Percentiles rank a stretch among this genome's conserved stretches.
Conservation (phyloP, 2,888 invertebrate genomes). For the Horisme vitalbata region DNA sequence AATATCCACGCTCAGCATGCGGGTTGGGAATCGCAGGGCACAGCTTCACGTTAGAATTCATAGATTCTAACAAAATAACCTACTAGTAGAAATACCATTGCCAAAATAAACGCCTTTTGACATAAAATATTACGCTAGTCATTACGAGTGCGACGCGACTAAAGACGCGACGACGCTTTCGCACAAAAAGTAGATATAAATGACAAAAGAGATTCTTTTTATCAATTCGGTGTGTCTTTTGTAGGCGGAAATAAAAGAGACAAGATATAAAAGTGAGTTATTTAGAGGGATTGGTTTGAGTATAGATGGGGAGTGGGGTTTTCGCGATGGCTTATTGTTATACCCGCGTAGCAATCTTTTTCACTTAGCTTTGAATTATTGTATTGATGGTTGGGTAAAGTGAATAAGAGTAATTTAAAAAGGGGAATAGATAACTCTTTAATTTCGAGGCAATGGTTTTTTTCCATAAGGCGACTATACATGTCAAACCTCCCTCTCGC, state of each 20-base stretch:
- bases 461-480: too few relatives aligned
- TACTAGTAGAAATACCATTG: conserved; percentile 15
- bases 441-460: too few relatives aligned
- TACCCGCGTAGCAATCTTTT: conserved; percentile 3
- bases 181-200: conserved; percentile 32
- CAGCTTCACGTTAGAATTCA: not conserved
- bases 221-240: conserved; percentile 32
- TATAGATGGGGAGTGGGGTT: conserved; percentile 6
- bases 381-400: not conserved
- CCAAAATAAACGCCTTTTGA: conserved; percentile 20
- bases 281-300: conserved; percentile 21
- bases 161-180: conserved; percentile 24
- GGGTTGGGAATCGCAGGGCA: too few relatives aligned
- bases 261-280: conserved; percentile 36
- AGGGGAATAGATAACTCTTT: too few relatives aligned
- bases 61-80: conserved; percentile 9
- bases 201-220: conserved; percentile 34
- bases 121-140: conserved; percentile 26
- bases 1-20: too few relatives aligned
- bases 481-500: too few relatives aligned
- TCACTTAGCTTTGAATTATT: conserved; percentile 3
- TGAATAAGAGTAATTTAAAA: too few relatives aligned
- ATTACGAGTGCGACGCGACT: conserved; percentile 24
- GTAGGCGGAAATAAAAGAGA: conserved; percentile 23
- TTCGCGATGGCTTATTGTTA: conserved; percentile 21